Evolutionary conservation across 2,797 vertebrate species (phyloP).

Genomic region (Pantherophis alleghaniensis): DNA sequence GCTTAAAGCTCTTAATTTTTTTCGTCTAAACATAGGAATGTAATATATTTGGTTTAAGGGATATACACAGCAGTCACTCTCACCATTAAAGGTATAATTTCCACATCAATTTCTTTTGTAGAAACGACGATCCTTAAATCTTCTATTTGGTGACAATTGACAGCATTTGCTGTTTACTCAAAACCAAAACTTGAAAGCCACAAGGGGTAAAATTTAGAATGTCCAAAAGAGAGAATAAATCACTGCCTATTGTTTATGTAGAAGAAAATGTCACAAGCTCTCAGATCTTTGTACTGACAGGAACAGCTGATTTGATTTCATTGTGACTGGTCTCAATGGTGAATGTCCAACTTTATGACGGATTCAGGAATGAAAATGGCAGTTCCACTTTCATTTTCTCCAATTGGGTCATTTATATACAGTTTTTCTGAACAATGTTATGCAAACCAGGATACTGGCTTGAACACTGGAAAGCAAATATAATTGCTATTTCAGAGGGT

Average conservation of each 20-base stretch:
- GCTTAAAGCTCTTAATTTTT: not conserved
- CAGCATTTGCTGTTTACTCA: not conserved
- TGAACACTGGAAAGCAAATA: not conserved
- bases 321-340: not conserved
- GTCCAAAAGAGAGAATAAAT: not conserved
- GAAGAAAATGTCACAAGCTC: not conserved
- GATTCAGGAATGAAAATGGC: not conserved
- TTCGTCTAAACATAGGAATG: not conserved
- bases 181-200: not conserved
- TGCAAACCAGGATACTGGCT: constrained; percentile 10
- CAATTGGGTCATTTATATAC: constrained; percentile 14
- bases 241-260: not conserved
- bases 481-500: not conserved
- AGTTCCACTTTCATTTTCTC: constrained; percentile 30
- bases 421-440: constrained; percentile 39
- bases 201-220: not conserved
- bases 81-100: not conserved
- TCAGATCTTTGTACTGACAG: constrained; percentile 8
- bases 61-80: not conserved
- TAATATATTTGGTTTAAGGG: not conserved
- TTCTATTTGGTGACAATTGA: not conserved
- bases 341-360: constrained; percentile 11
- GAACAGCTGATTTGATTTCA: not conserved
- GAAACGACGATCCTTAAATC: not conserved
- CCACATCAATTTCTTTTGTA: not conserved